Conservation (phyloP, 2,888 invertebrate genomes). For the Eilema griseolum region DNA sequence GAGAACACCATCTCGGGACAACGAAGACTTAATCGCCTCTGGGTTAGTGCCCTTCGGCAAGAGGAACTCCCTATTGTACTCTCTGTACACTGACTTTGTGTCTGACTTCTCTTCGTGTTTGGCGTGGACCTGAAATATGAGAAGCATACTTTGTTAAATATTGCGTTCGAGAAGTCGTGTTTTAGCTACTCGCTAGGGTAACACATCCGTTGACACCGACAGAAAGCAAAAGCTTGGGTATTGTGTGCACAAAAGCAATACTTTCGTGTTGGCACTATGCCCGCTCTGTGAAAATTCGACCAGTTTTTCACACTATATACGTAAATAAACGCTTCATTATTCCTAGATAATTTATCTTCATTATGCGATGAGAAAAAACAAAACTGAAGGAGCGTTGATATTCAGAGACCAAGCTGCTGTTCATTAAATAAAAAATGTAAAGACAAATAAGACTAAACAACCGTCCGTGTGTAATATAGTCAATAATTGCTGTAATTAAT, state of each 20-base stretch:
- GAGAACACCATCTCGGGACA: slow-evolving; percentile 98
- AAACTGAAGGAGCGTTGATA: slow-evolving; percentile 34
- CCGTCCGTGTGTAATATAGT: slow-evolving; percentile 10
- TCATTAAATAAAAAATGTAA: slow-evolving; percentile 18
- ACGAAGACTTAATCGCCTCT: slow-evolving; percentile 97
- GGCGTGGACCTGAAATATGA: slow-evolving; percentile 94
- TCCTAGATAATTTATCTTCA: slow-evolving; percentile 66
- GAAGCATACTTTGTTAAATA: slow-evolving; percentile 27
- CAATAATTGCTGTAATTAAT: slow-evolving; percentile 12
- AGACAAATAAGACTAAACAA: slow-evolving; percentile 16
- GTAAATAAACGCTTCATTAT: slow-evolving; percentile 65
- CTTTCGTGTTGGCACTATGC: slow-evolving; percentile 70
- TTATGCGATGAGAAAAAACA: slow-evolving; percentile 57
- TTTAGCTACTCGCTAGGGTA: slow-evolving; percentile 40
- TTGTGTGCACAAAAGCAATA: slow-evolving; percentile 59
- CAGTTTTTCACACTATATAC: slow-evolving; percentile 59
- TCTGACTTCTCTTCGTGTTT: slow-evolving; percentile 99
- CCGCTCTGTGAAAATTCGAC: slow-evolving; percentile 58
- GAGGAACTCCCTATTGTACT: slow-evolving; percentile 99
- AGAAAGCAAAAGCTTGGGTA: slow-evolving; percentile 50
- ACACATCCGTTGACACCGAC: slow-evolving; percentile 64
- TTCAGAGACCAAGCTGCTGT: slow-evolving; percentile 26
- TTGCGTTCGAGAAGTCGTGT: slow-evolving; percentile 29
- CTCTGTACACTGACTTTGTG: slow-evolving; percentile 98
- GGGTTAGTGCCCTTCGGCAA: slow-evolving; percentile 98